These are phyloP conservation scores for Cardiocondyla obscurior DNA, from an alignment of 1,140 invertebrate genomes.

Conservation along the genomic window DNA sequence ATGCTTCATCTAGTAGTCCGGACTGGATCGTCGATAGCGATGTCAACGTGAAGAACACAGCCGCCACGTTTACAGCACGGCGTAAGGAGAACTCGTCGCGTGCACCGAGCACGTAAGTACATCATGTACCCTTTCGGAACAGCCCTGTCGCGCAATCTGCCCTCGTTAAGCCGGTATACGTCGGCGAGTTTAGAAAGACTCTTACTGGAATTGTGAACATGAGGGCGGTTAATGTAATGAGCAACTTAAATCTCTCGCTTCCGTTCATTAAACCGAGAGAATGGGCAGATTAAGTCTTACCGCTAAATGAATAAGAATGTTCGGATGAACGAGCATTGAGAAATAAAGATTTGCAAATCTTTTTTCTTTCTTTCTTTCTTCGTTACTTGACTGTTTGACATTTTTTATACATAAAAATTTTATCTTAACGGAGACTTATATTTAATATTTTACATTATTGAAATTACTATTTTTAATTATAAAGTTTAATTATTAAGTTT, in stretches of 20 bases:
- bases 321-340: background rate
- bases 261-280: background rate
- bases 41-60: conserved; percentile 91
- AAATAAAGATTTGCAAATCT: background rate
- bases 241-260: conserved; percentile 13
- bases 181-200: background rate
- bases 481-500: background rate
- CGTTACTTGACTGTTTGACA: background rate
- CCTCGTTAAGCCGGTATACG: background rate
- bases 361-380: background rate
- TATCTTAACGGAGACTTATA: background rate
- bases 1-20: conserved; percentile 89
- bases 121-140: conserved; percentile 15
- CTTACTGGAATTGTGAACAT: conserved; percentile 16
- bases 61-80: conserved; percentile 93
- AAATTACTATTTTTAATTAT: background rate
- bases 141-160: background rate
- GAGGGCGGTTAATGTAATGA: conserved; percentile 7
- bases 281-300: background rate
- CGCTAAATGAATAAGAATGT: background rate
- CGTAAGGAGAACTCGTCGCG: conserved; percentile 85
- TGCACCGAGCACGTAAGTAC: conserved; percentile 76
- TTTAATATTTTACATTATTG: background rate
- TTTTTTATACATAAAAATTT: background rate
- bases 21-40: conserved; percentile 94